Base-by-base conservation (phyloP, 2,888 invertebrate genomes). In the Cerastoderma edule region DNA sequence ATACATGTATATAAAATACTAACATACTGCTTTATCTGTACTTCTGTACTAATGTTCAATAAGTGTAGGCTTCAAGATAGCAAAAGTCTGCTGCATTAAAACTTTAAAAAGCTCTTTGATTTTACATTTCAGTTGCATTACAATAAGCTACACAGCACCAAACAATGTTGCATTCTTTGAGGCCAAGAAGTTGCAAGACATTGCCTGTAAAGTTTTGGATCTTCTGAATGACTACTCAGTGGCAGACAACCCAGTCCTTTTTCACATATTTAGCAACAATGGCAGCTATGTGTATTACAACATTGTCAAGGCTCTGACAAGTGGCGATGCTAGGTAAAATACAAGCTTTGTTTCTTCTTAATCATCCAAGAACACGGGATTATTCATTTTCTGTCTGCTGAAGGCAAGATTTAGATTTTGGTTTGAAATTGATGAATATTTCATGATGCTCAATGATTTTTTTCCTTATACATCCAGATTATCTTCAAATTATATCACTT, bases 201-300 rank as follows among this genome's bases (percentile, higher is more conserved):
- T 95, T 72, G 95, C 95, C 2, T 94, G 94, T 83, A 95, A 95
- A 87, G 93, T 96, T 54, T 93, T 95, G 3, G 95, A 95, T 88
- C 92, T 95, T 28, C 93, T 96, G 67, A 92, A 93, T 56, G 96
- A 96, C 77, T 94, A 95, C 93, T 95, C 95, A 87, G 94, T 96
- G 75, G 95, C 95, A 89, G 94, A 94, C 44, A 95, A 96, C 92
- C 96, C 96, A 6, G 94, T 96, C 68, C 94, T 96, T 78, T 95
- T 96, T 89, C 96, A 96, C 88, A 94, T 95, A 72, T 96, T 96
- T 90, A 96, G 96, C 78, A 96, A 96, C 89, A 95, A 96, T n/a
- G 96, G 96, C 24, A 95, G 95, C 4, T 95, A 95, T 88, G 93
- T 96, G 13, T 96, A 96, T 90, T 95, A 95, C 80, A 95, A 95